Base-by-base conservation (phyloP, 2,888 invertebrate genomes). In the Troilus luridus region DNA sequence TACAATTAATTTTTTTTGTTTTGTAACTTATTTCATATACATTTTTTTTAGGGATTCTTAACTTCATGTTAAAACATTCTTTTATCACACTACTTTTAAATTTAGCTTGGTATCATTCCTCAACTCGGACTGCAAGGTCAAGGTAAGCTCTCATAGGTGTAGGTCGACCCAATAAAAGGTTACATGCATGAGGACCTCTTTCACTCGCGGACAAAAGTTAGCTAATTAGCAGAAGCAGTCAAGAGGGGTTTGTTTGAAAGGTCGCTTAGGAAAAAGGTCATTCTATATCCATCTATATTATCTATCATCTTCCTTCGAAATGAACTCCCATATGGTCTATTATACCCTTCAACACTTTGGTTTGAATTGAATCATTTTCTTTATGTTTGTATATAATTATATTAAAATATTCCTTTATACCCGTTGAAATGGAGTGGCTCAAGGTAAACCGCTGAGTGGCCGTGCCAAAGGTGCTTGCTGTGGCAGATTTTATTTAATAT, bases 161-260 rank as follows among this genome's bases (percentile, higher is more conserved):
- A 54, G 56, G 58, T 77, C 72, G 72, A 6, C 41, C n/a, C 54
- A 56, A 85, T 85, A 21, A 85, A 85, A 85, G 85, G 85, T 85
- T 85, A 58, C 58, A 85, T 85, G 85, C 85, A 85, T 58, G 27
- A 12, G 21, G 11, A 58, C 0, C 85, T 85, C 85, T 85, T 85
- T 58, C 56, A 9, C 72, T 77, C 12, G 0, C 72, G 41, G n/a
- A 85, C 85, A 85, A 85, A 85, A 85, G 85, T 85, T 41, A 56
- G 21, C 85, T 85, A 85, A 85, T 85, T 85, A 85, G 85, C 56
- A 56, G 85, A 85, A 85, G 85, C 85, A 85, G 85, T 85, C 56
- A 85, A 85, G 85, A 85, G 85, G 85, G 56, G 85, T 85, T 58
- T n/a, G 85, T 85, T 85, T 85, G 85, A 85, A 85, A 85, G 85